Conservation (phyloP, 2,113 vertebrate species). For the Centropristis striata region DNA sequence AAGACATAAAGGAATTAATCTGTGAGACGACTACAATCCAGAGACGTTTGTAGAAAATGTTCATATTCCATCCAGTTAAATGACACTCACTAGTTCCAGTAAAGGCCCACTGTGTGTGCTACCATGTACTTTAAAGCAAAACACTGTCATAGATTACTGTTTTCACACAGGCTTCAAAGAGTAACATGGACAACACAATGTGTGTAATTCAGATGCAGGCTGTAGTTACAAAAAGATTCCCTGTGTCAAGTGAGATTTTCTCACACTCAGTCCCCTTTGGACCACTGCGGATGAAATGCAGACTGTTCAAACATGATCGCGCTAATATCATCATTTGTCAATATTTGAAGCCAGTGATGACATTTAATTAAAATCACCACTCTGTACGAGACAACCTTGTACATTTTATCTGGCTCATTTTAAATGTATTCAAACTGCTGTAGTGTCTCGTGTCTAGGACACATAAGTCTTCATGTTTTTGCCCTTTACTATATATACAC, state of each 20-base stretch:
- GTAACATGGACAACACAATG: background rate
- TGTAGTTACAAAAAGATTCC: slow-evolving; percentile 16
- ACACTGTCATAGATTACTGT: slow-evolving; percentile 16
- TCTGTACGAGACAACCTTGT: no score
- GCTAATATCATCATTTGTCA: background rate
- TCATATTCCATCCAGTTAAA: slow-evolving; percentile 6
- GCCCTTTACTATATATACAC: no score
- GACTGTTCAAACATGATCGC: background rate
- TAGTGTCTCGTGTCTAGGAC: no score
- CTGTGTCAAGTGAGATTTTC: slow-evolving; percentile 27
- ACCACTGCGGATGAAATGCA: background rate
- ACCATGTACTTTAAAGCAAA: slow-evolving; percentile 14
- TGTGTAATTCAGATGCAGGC: slow-evolving; percentile 30
- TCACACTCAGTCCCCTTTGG: slow-evolving; percentile 31
- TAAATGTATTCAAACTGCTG: no score
- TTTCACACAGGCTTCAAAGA: slow-evolving; percentile 57
- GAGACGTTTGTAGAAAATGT: background rate
- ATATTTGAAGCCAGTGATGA: background rate
- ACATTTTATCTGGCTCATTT: no score
- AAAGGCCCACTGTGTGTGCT: background rate
- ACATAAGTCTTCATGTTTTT: no score
- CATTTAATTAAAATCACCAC: background rate
- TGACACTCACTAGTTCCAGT: background rate
- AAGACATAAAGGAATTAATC: background rate
- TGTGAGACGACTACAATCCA: slow-evolving; percentile 4